Conservation (phyloP, 2,888 invertebrate genomes). For the Trissolcus japonicus region DNA sequence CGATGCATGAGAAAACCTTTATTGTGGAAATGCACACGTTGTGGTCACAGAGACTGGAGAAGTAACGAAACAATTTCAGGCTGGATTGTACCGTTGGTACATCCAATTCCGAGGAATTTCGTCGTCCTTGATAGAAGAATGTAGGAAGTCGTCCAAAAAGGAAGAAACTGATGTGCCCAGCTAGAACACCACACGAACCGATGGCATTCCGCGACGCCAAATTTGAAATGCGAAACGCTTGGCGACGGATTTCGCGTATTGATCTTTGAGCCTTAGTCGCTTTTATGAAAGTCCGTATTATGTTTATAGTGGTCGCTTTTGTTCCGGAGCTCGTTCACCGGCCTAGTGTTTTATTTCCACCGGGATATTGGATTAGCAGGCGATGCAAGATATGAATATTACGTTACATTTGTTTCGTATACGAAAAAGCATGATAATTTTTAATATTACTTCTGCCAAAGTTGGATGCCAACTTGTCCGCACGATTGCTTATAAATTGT, state of each 20-base stretch:
- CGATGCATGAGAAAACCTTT: constrained; percentile 57
- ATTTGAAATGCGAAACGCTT: constrained; percentile 51
- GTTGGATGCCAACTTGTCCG: constrained; percentile 9
- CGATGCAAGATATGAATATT: constrained; percentile 17
- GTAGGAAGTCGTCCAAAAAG: constrained; percentile 54
- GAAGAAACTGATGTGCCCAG: constrained; percentile 47
- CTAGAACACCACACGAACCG: constrained; percentile 37
- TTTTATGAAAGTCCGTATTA: constrained; percentile 37
- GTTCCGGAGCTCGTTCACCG: constrained; percentile 1
- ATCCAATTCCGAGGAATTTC: constrained; percentile 67
- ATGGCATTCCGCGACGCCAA: constrained; percentile 49
- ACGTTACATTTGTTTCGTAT: constrained; percentile 12
- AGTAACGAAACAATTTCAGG: constrained; percentile 63
- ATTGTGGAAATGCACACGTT: constrained; percentile 57
- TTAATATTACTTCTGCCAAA: constrained; percentile 8
- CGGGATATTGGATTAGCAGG: constrained; percentile 24
- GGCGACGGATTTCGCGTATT: constrained; percentile 52
- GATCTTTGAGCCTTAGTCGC: constrained; percentile 44
- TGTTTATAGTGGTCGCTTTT: constrained; percentile 39
- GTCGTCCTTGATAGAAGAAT: constrained; percentile 62
- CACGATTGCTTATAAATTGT: background rate
- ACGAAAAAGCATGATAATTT: constrained; percentile 9
- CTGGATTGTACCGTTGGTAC: constrained; percentile 58
- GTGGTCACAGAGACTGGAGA: constrained; percentile 56
- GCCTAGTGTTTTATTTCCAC: constrained; percentile 39